Conservation (phyloP, 2,888 invertebrate species). For the Pedicia rivosa region DNA sequence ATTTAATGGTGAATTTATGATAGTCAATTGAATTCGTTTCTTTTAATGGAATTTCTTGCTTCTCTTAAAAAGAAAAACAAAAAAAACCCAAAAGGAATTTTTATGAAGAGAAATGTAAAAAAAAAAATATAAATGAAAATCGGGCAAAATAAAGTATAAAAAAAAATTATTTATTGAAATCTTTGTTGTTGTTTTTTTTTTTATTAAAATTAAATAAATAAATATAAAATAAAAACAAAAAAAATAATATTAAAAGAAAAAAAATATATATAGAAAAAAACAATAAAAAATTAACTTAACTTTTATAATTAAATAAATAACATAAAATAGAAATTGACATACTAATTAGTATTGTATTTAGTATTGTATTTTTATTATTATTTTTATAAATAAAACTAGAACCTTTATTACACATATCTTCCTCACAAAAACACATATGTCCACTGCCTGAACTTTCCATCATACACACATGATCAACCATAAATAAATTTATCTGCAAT, state of each 20-base stretch:
- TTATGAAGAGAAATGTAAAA: no score
- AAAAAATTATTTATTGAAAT: no score
- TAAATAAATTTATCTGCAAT: constrained; percentile 88
- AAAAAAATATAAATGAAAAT: no score
- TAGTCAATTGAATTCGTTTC: no score
- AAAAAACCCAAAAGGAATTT: no score
- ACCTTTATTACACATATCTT: constrained; percentile 78
- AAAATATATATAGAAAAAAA: background rate
- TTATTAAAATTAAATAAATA: no score
- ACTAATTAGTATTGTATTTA: constrained; percentile 1
- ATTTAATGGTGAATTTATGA: no score
- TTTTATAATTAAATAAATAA: background rate
- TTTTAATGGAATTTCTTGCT: no score
- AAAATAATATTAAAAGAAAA: background rate
- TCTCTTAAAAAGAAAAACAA: no score
- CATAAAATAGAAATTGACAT: background rate
- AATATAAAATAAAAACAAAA: background rate
- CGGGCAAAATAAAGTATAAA: no score
- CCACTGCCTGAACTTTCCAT: constrained; percentile 96
- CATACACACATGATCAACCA: constrained; percentile 98
- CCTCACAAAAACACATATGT: constrained; percentile 98
- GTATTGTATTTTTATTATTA: constrained; percentile 1
- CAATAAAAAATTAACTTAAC: background rate
- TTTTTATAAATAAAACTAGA: constrained; percentile 6
- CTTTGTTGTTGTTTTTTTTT: no score